Conservation (phyloP, 2,888 invertebrate genomes). For the Chouioia cunea region DNA sequence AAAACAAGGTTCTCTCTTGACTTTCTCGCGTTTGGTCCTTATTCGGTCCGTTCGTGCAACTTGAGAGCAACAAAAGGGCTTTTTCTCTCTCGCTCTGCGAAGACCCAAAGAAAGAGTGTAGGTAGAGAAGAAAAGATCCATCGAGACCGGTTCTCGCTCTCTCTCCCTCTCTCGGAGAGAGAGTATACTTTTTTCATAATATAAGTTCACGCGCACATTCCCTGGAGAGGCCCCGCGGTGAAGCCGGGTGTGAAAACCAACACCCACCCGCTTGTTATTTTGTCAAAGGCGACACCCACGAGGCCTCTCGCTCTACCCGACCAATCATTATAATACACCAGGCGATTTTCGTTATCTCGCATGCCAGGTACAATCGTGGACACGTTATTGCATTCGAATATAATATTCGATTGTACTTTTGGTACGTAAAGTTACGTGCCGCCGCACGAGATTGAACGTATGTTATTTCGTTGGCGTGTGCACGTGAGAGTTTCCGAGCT, state of each 20-base stretch:
- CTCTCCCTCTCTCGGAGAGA: background rate
- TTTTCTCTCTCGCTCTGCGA: background rate
- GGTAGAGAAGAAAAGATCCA: conserved; percentile 64
- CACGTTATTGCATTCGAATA: too few relatives aligned
- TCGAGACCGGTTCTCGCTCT: conserved; percentile 64
- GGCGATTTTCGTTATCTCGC: too few relatives aligned
- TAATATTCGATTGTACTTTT: too few relatives aligned
- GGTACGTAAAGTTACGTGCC: too few relatives aligned
- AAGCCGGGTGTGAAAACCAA: conserved; percentile 67
- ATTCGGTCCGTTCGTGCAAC: conserved; percentile 50
- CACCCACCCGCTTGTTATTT: conserved; percentile 68
- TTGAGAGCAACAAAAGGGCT: conserved; percentile 40
- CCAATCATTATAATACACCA: background rate
- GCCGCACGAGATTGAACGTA: too few relatives aligned
- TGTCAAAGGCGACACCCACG: conserved; percentile 58
- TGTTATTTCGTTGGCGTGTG: too few relatives aligned
- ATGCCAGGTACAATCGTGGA: too few relatives aligned
- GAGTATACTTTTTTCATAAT: conserved; percentile 58
- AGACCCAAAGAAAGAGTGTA: conserved; percentile 29
- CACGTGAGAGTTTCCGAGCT: too few relatives aligned
- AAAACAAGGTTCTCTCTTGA: too few relatives aligned
- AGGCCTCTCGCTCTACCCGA: conserved; percentile 4
- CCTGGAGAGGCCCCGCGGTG: conserved; percentile 63
- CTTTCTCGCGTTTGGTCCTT: conserved; percentile 49
- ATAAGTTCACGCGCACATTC: conserved; percentile 58